A percentile compares a stretch with the other conserved stretches of the same genome.
phyloP scores from a whole-genome alignment of 1,140 invertebrate genomes.

The Polypedilum vanderplanki region DNA sequence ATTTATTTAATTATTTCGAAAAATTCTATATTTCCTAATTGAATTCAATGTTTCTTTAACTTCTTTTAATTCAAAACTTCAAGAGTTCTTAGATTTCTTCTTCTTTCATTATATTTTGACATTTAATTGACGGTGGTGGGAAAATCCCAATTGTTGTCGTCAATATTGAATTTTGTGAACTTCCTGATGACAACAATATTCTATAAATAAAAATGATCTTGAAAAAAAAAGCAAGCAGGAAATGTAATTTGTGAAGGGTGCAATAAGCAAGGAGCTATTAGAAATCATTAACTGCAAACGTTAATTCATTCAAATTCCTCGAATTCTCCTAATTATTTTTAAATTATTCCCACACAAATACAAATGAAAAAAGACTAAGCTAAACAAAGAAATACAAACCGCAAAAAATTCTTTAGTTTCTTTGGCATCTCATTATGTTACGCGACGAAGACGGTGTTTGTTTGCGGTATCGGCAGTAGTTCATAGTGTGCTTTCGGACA shows the following conservation, averaged over 20 bases:
- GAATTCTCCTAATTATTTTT: conserved; percentile 8
- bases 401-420: neutral
- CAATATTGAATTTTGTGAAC: conserved; percentile 22
- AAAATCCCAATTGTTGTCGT: conserved; percentile 11
- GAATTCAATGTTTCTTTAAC: too few relatives aligned
- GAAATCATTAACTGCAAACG: neutral
- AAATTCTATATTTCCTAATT: too few relatives aligned
- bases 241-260: neutral
- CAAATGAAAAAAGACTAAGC: neutral
- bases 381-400: neutral
- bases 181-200: conserved; percentile 20
- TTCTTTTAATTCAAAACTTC: neutral
- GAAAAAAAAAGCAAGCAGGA: neutral
- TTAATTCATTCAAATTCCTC: neutral
- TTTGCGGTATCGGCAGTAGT: conserved; percentile 10
- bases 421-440: conserved; percentile 18
- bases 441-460: neutral
- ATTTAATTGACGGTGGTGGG: neutral
- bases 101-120: neutral
- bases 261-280: neutral
- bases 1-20: too few relatives aligned
- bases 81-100: neutral
- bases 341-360: neutral
- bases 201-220: neutral
- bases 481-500: neutral